Evolutionary conservation across 2,113 vertebrate genomes (phyloP).

Genomic region (Dicerorhinus sumatrensis): DNA sequence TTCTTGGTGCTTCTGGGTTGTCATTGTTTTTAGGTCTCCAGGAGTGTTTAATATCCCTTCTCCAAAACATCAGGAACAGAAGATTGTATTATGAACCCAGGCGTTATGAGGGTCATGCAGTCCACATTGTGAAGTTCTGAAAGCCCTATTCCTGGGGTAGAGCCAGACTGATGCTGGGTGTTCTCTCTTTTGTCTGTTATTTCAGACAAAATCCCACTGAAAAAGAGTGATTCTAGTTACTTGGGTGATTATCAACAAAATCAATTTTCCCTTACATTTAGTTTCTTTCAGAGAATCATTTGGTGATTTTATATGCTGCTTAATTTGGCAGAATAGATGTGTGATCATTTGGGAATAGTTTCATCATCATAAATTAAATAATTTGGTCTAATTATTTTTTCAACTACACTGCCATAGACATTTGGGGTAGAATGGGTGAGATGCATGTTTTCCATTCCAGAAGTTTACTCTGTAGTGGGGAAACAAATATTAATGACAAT

Average conservation of each 20-base stretch:
- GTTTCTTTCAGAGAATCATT: not conserved
- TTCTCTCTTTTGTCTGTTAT: not conserved
- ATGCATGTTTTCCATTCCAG: not conserved
- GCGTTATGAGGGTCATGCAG: not conserved
- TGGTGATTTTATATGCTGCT: not conserved
- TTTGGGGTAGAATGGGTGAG: not conserved
- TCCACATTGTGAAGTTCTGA: not conserved
- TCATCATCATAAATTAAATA: constrained; percentile 12
- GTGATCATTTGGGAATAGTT: not conserved
- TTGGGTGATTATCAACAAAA: not conserved
- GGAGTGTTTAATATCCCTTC: not conserved
- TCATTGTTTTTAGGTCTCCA: not conserved
- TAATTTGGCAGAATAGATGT: not conserved
- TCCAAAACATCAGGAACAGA: not conserved
- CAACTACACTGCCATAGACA: not conserved
- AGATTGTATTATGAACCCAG: not conserved
- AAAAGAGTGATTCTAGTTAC: not conserved
- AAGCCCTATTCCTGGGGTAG: not conserved
- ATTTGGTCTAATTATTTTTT: constrained; percentile 16
- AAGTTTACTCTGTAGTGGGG: not conserved
- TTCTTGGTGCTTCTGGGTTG: not conserved
- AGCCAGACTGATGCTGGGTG: not conserved
- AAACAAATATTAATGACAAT: not conserved
- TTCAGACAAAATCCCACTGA: constrained; percentile 14
- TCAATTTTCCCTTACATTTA: not conserved